phyloP scores from a whole-genome alignment of 2,797 vertebrate genomes.

The Platyrinchus mystaceus region DNA sequence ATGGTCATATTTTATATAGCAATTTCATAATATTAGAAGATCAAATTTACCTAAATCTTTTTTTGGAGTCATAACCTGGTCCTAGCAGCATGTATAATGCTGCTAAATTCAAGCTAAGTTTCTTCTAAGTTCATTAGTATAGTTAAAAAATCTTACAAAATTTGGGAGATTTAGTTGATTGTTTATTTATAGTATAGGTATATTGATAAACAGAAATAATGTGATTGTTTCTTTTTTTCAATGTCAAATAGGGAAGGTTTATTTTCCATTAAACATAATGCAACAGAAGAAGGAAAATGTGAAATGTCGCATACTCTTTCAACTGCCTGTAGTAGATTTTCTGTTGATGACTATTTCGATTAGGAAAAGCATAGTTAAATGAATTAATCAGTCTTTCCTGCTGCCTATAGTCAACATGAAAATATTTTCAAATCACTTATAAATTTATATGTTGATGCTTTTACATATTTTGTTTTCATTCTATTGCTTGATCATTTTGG shows the following conservation, averaged over 20 bases:
- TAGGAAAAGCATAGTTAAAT: background rate
- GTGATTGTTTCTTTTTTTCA: background rate
- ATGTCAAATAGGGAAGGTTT: background rate
- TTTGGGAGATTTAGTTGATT: background rate
- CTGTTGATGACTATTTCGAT: background rate
- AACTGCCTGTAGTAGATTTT: background rate
- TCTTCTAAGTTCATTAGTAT: background rate
- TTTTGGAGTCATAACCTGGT: background rate
- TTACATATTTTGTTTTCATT: background rate
- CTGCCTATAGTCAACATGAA: background rate
- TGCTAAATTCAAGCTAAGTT: background rate
- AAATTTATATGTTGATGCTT: background rate
- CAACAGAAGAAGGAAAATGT: background rate
- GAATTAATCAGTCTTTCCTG: background rate
- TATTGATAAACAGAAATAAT: background rate
- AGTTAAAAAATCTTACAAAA: background rate
- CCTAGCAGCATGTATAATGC: background rate
- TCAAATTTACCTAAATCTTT: background rate
- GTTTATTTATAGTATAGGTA: background rate
- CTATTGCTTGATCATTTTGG: background rate
- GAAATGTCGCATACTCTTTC: background rate
- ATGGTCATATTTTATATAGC: background rate
- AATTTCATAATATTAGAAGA: background rate
- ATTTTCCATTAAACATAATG: background rate
- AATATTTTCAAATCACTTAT: background rate